Evolutionary conservation across 2,888 invertebrate genomes (phyloP), one percentile per base, ranked within the genome.

Genomic region (Epinotia nisella): DNA sequence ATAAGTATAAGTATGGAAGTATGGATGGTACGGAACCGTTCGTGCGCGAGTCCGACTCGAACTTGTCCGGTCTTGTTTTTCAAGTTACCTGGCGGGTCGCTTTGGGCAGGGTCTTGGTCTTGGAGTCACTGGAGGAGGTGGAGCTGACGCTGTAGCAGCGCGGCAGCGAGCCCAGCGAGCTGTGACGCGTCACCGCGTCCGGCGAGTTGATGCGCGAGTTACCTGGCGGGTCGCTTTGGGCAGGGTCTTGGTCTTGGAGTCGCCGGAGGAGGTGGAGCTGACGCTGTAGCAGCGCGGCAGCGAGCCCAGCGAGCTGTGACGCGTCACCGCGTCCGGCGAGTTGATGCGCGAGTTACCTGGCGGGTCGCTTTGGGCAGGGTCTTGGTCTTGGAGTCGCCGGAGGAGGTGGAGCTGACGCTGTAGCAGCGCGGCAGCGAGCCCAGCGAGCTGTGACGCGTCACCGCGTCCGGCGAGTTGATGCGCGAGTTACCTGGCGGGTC

Each of bases 111-210:
- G 86, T 83, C 76, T 81, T 66, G 70, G 78, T 64, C 19, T 76
- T 70, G 41, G 55, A 41, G 61, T 60, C 62, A n/a, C 65, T 53
- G 61, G 75, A 49, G 15, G 75, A 45, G 72, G 68, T 75, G 75
- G 60, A 75, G 75, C 71, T 67, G 76, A 75, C 66, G 73, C 71
- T 69, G 78, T 77, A 76, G 74, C 82, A 83, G 73, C 83, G 85
- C 56, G 88, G 87, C 77, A 91, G 84, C 1, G 89, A 83, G 77
- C 88, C 87, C 75, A 90, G 85, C 68, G 91, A 92, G 72, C 86
- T 84, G 83, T 87, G 87, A 0, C 89, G 87, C 67, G 86, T 82
- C 77, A 87, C 90, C 74, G 72, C 76, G 51, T 61, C 61, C 13
- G 71, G 17, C 75, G 75, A 72, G 69, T 76, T 74, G 49, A 75